These are phyloP conservation scores for Eilema griseolum DNA, from an alignment of 2,888 invertebrate genomes.

Conservation along the genomic window DNA sequence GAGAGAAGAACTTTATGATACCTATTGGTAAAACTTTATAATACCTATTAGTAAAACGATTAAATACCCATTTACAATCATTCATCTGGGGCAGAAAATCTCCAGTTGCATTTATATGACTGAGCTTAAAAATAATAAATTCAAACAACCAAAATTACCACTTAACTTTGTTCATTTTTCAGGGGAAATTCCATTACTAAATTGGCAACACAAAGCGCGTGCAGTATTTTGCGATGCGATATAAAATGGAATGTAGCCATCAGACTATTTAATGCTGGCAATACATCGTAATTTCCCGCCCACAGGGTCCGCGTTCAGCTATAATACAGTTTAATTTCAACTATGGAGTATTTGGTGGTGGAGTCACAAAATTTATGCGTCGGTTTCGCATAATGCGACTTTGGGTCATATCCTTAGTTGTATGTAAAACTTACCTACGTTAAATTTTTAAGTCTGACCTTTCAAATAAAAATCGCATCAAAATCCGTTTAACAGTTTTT, in stretches of 20 bases:
- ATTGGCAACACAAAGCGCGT: constrained; percentile 24
- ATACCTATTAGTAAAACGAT: no score
- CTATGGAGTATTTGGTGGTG: not conserved
- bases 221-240: constrained; percentile 26
- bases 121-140: not conserved
- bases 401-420: no score
- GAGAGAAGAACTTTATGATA: no score
- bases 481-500: no score
- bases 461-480: no score
- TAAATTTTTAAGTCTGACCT: no score
- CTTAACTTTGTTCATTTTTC: constrained; percentile 3
- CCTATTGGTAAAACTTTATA: no score
- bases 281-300: constrained; percentile 39
- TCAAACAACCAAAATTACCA: not conserved
- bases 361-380: not conserved
- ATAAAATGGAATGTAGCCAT: constrained; percentile 39
- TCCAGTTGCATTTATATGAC: no score
- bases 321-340: constrained; percentile 1
- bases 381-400: no score
- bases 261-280: constrained; percentile 37
- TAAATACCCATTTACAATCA: not conserved
- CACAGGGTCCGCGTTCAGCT: constrained; percentile 19
- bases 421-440: no score
- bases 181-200: constrained; percentile 29
- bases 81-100: not conserved